Base-by-base conservation (phyloP, 2,113 vertebrate genomes). In the Lepisosteus osseus region DNA sequence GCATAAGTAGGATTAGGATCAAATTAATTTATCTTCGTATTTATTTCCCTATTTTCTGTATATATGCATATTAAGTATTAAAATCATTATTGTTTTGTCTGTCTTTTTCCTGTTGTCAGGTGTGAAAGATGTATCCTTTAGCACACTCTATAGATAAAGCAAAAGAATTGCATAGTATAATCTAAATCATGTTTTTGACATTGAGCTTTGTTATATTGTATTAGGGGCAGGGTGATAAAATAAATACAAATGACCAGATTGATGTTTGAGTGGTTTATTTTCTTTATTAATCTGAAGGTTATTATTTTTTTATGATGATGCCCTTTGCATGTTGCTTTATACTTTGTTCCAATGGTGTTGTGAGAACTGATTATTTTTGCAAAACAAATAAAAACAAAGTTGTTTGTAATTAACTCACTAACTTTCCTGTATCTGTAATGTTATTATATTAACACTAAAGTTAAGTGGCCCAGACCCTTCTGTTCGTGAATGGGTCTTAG, bases 31-130 rank as follows among this genome's bases (percentile, higher is more conserved):
- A 54, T 54, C 42, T 65, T 40, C 14, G 5, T 68, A 54, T 68
- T 68, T 55, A 54, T 68, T 54, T 68, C n/a, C 15, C 13, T 68
- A 6, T 54, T 55, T 68, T 68, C 29, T 59, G 57, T 59, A 59
- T 13, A 59, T 59, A 59, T 8, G 14, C 12, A 13, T 2, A 15
- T 8, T 7, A 29, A 11, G 5, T 2, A 15, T 8, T 7, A 29
- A 11, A 54, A 55, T 54, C 45, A 54, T 54, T 17, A n/a, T 29
- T 11, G 15, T 68, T 7, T n/a, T n/a, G 57, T 13, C 5, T 15
- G 14, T 59, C 3, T 59, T n/a, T 13, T 59, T 13, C 57, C 14
- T n/a, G 6, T 13, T 14, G n/a, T 59, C 14, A 29, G 57, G 12
- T 5, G n/a, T 13, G 12, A 14, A 6, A 68, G 54, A 11, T 29